Base-by-base conservation (phyloP, 2,113 vertebrate genomes). In the Amazona guildingii region DNA sequence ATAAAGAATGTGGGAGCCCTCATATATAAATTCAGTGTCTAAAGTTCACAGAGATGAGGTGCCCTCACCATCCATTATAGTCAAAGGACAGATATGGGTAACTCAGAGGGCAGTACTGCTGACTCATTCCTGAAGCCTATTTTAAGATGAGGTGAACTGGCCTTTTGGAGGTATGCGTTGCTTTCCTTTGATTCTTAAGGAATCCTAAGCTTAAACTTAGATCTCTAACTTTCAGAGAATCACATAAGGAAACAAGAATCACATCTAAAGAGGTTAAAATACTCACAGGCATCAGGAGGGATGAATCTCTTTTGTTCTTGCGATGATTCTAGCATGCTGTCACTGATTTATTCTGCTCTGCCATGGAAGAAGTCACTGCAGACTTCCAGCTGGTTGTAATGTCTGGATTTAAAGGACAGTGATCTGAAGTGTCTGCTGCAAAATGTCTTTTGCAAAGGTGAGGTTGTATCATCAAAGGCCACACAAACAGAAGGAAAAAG, bases 321-420 rank as follows among this genome's bases (percentile, higher is more conserved):
- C 52, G 68, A 41, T 81, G 51, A 88, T 92, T 83, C 55, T 70
- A 92, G 28, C 54, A 25, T 37, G 86, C 76, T 90, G 75, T 57
- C 86, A 91, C 91, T 88, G 90, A 96, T 94, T 86, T 88, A 86
- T 95, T 94, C 75, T 72, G 24, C 68, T 86, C 24, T 90, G 73
- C 55, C 55, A 35, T 90, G 43, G 79, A 93, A 94, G 92, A 86
- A 76, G 90, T 96, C 90, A 95, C 33, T 66, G 64, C 77, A 77
- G 92, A 88, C 55, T 86, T 96, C 92, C 92, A 94, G 83, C 79
- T 96, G 90, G 48, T 81, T 94, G 69, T 84, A 92, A 86, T 94
- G 90, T 96, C 83, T 92, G 83, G 80, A 81, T 93, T 93, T 96
- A 94, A 95, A 93, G 88, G 83, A 90, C 64, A 93, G 44, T 0